Conservation (phyloP, 2,888 invertebrate species). For the Amphipoea lucens region DNA sequence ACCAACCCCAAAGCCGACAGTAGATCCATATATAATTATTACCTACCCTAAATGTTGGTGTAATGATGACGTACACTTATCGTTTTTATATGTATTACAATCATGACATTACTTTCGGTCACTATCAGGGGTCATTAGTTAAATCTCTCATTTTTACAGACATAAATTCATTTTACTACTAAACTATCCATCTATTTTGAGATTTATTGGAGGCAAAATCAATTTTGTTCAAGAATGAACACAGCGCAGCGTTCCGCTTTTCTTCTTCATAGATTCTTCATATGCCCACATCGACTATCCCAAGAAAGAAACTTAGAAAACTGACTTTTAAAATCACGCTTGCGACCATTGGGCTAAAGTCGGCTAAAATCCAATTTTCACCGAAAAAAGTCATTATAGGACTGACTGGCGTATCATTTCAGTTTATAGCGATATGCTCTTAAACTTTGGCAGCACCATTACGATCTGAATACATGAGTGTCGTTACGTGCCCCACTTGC, state of each 20-base stretch:
- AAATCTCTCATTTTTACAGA: not conserved
- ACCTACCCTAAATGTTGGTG: not conserved
- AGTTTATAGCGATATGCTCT: conserved; percentile 49
- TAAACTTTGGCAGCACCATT: conserved; percentile 50
- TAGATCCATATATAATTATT: not conserved
- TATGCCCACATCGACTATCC: not conserved
- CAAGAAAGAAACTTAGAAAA: not conserved
- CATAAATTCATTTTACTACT: not conserved
- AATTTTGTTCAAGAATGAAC: not conserved
- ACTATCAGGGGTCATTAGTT: not conserved
- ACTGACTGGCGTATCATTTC: conserved; percentile 39
- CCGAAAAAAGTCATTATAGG: not conserved
- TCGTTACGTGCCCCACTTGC: conserved; percentile 36
- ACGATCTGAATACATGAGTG: conserved; percentile 35
- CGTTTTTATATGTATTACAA: not conserved
- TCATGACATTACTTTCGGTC: not conserved
- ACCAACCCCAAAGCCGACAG: not conserved
- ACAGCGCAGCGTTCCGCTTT: not conserved
- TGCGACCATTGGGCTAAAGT: not conserved
- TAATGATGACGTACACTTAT: not conserved
- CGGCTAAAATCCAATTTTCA: not conserved
- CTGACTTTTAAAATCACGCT: not conserved
- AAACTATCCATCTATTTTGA: not conserved
- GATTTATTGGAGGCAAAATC: not conserved
- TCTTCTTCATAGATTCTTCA: not conserved